Evolutionary conservation across 1,140 invertebrate genomes (phyloP), one percentile per base, ranked within the genome.

Genomic region (Drosophila watanabei): DNA sequence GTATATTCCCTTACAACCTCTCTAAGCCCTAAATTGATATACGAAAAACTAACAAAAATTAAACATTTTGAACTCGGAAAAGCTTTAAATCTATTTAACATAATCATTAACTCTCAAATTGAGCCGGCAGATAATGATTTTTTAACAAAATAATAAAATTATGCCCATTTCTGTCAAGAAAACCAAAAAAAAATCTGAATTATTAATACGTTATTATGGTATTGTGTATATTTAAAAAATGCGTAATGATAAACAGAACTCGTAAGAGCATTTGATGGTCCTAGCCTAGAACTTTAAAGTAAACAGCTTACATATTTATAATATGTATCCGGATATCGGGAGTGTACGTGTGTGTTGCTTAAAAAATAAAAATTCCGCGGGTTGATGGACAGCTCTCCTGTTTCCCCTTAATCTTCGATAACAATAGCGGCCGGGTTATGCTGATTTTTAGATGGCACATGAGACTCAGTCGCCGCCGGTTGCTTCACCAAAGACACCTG

Each of bases 371-470:
- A 9, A 18, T 20, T 20, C 16, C 0, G 18, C 30, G 66, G 49
- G 41, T 58, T 72, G 43, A 30, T 32, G 18, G 30, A 56, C 59
- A 14, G 28, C 32, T 35, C 52, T 24, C 13, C 8, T 24, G 9
- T 7, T 7, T 24, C 14, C 2, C 16, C 28, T 71, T 41, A 86
- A 71, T 89, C 86, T 54, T 89, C 86, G 51, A 89, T 89, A 30
- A 90, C 37, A 45, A 89, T 89, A 41, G 86, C 64, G 16, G 79
- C 16, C 35, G 57, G 51, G 0, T 79, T 16, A 24, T 43, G 68
- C 14, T 58, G 41, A 28, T n/a, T 45, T 30, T 68, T 82, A 13
- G 59, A 13, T 33, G 79, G 30, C 56, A 70, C 65, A 20, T 37
- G 24, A 33, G 28, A 24, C 51, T 28, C 49, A 14, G 30, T 28